phyloP scores from a whole-genome alignment of 1,140 invertebrate species.

The Drosophila repletoides region DNA sequence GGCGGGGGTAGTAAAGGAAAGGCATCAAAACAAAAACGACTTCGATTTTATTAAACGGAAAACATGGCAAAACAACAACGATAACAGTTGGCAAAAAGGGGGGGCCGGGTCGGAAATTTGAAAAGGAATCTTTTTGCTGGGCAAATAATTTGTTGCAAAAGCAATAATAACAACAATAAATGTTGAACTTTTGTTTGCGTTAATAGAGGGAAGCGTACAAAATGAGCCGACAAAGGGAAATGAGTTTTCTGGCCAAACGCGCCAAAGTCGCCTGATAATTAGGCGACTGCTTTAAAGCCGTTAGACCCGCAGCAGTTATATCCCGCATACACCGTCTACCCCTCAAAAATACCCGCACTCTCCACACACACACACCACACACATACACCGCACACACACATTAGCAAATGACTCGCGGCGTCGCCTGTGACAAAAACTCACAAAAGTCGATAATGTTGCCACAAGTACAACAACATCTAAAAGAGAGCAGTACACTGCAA shows the following conservation, averaged over 20 bases:
- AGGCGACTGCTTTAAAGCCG: slow-evolving; percentile 50
- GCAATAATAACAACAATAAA: slow-evolving; percentile 69
- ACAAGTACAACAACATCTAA: slow-evolving; percentile 45
- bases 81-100: neutral
- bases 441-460: slow-evolving; percentile 72
- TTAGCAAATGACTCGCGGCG: neutral
- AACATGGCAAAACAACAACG: slow-evolving; percentile 20
- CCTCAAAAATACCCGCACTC: too few species aligned
- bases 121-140: slow-evolving; percentile 57
- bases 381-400: neutral
- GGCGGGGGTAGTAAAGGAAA: too few species aligned
- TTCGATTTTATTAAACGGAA: slow-evolving; percentile 75
- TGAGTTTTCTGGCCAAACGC: slow-evolving; percentile 38
- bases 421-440: slow-evolving; percentile 11
- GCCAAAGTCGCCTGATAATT: slow-evolving; percentile 52
- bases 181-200: slow-evolving; percentile 62
- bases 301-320: slow-evolving; percentile 5
- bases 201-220: slow-evolving; percentile 50
- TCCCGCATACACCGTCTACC: neutral
- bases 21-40: slow-evolving; percentile 35
- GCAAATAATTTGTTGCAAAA: slow-evolving; percentile 68
- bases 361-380: neutral
- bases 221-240: slow-evolving; percentile 47
- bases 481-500: neutral
- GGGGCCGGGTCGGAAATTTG: slow-evolving; percentile 34